These are phyloP conservation scores for Anguilla rostrata DNA, from an alignment of 2,113 vertebrate genomes.

Conservation along the genomic window DNA sequence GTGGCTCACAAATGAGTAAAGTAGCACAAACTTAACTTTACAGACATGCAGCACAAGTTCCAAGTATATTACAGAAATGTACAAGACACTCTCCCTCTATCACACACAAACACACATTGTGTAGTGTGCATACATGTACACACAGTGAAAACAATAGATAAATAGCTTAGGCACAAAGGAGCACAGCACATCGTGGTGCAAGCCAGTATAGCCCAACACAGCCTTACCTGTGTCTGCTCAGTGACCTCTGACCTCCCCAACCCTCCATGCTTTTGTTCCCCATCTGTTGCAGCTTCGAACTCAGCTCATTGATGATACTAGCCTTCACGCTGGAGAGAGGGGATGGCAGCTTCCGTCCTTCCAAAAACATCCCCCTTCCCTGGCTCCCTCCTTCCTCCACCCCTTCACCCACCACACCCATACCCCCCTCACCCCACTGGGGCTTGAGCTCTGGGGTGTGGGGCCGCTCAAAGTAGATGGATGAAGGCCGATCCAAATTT, in stretches of 20 bases:
- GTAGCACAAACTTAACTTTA: neutral
- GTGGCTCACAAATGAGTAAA: neutral
- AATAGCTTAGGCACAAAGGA: neutral
- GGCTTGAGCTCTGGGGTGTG: conserved; percentile 50
- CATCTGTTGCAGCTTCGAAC: conserved; percentile 90
- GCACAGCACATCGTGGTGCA: neutral
- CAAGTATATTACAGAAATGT: too few relatives aligned
- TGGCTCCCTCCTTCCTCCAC: conserved; percentile 40
- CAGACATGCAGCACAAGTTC: too few relatives aligned
- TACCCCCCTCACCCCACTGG: conserved; percentile 50
- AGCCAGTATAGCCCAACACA: neutral
- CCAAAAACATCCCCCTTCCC: conserved; percentile 47
- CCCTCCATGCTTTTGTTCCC: conserved; percentile 72
- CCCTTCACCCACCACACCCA: conserved; percentile 39
- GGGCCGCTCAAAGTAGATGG: conserved; percentile 65
- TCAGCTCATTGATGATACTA: conserved; percentile 90
- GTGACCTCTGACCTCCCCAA: conserved; percentile 65
- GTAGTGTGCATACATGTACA: neutral
- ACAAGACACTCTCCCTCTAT: neutral
- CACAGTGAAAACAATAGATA: neutral
- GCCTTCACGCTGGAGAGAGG: conserved; percentile 83
- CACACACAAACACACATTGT: neutral
- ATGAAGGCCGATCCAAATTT: conserved; percentile 46
- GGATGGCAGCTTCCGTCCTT: conserved; percentile 65
- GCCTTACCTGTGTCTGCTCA: conserved; percentile 65